These are phyloP conservation scores for Endomychus coccineus DNA, from an alignment of 2,888 invertebrate species.

Conservation along the genomic window DNA sequence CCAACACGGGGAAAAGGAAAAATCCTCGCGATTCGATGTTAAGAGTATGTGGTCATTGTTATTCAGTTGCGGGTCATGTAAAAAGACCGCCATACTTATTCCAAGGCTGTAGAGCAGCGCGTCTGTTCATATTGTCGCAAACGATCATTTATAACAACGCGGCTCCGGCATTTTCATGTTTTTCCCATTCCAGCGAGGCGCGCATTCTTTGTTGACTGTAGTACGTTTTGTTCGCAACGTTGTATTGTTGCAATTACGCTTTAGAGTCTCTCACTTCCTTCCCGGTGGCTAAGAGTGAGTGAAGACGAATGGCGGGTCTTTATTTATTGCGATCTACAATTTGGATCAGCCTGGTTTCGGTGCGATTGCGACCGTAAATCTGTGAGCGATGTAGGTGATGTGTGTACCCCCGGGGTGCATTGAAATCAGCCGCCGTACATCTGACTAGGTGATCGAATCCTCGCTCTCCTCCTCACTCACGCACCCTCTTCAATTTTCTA, in stretches of 20 bases:
- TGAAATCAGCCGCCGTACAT: constrained; percentile 13
- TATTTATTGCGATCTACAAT: constrained; percentile 32
- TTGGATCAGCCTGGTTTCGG: constrained; percentile 29
- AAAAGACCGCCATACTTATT: constrained; percentile 14
- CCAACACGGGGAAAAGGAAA: too few relatives aligned
- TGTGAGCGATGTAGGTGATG: constrained; percentile 27
- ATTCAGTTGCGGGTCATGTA: too few relatives aligned
- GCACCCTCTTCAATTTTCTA: constrained; percentile 34
- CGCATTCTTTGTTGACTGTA: too few relatives aligned
- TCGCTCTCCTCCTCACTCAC: constrained; percentile 19
- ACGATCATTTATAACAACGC: constrained; percentile 23
- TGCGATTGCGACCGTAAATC: constrained; percentile 29
- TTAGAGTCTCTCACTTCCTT: constrained; percentile 10
- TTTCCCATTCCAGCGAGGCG: constrained; percentile 22
- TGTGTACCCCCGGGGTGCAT: constrained; percentile 34
- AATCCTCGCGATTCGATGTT: too few relatives aligned
- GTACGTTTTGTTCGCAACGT: constrained; percentile 22
- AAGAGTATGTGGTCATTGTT: too few relatives aligned
- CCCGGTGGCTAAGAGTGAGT: constrained; percentile 11
- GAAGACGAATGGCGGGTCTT: constrained; percentile 27
- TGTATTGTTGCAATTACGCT: constrained; percentile 25
- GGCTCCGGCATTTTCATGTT: constrained; percentile 28
- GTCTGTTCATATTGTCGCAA: constrained; percentile 18
- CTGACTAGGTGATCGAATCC: constrained; percentile 26
- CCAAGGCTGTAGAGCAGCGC: constrained; percentile 11